phyloP scores from a whole-genome alignment of 2,888 invertebrate species.

The Melipona beecheii region DNA sequence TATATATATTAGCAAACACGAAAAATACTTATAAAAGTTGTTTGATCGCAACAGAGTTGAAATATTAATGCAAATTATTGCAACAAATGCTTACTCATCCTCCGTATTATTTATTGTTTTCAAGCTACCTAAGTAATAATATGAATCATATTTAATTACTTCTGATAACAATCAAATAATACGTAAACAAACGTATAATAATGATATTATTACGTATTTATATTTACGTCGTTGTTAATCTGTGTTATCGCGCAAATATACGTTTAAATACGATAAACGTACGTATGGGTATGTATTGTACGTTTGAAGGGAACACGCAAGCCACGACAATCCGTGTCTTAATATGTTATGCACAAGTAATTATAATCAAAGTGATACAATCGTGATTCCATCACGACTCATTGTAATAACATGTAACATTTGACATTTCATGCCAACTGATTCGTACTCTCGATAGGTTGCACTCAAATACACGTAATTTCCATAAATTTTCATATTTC shows the following conservation, averaged over 20 bases:
- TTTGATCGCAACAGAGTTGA: no score
- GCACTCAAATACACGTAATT: not conserved
- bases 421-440: not conserved
- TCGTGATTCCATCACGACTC: not conserved
- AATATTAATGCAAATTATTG: not conserved
- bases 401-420: not conserved
- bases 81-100: not conserved
- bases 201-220: not conserved
- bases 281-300: not conserved
- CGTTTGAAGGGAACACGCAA: not conserved
- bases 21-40: no score
- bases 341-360: not conserved
- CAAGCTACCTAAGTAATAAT: not conserved
- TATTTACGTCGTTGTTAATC: not conserved
- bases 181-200: not conserved
- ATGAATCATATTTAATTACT: not conserved
- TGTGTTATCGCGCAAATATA: not conserved
- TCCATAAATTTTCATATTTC: constrained; percentile 1
- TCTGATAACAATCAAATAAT: not conserved
- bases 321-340: not conserved
- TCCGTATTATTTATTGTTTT: not conserved
- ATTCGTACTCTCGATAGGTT: not conserved
- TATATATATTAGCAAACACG: no score
- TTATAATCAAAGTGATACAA: not conserved
- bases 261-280: not conserved